Conservation (phyloP, 2,888 invertebrate species). For the Morinoia aosen region DNA sequence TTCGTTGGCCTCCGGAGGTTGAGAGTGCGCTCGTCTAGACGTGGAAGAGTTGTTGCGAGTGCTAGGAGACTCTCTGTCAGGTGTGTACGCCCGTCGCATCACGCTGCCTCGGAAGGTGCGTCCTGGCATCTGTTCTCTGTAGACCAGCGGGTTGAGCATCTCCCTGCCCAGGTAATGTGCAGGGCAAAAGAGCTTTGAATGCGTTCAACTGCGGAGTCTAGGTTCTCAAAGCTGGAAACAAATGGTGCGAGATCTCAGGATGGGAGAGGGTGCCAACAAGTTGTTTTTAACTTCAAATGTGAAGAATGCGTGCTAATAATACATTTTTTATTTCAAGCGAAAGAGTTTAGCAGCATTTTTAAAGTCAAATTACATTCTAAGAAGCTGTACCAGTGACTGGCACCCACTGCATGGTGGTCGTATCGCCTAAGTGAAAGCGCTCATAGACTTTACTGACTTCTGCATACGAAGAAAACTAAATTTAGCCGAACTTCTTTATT, state of each 20-base stretch:
- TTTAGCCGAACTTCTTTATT: background rate
- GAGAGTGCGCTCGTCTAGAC: conserved; percentile 58
- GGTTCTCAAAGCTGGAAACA: background rate
- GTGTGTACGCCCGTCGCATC: conserved; percentile 64
- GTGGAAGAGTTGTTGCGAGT: conserved; percentile 29
- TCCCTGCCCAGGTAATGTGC: conserved; percentile 53
- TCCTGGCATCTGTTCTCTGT: conserved; percentile 57
- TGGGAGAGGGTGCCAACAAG: background rate
- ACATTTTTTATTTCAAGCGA: background rate
- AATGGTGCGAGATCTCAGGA: background rate
- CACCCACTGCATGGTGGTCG: background rate
- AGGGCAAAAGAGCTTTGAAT: background rate
- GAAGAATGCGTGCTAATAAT: background rate
- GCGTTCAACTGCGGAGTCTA: background rate
- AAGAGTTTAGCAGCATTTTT: background rate
- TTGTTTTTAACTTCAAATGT: background rate
- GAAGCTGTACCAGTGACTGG: background rate
- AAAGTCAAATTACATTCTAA: background rate
- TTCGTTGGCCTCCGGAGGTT: conserved; percentile 63
- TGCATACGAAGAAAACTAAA: background rate
- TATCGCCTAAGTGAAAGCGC: no score
- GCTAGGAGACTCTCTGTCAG: conserved; percentile 58
- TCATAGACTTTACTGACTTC: no score
- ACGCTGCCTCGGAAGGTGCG: conserved; percentile 59
- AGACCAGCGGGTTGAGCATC: conserved; percentile 65